These are phyloP conservation scores for Himalopsyche japonica DNA, from an alignment of 2,888 invertebrate genomes.

Conservation along the genomic window DNA sequence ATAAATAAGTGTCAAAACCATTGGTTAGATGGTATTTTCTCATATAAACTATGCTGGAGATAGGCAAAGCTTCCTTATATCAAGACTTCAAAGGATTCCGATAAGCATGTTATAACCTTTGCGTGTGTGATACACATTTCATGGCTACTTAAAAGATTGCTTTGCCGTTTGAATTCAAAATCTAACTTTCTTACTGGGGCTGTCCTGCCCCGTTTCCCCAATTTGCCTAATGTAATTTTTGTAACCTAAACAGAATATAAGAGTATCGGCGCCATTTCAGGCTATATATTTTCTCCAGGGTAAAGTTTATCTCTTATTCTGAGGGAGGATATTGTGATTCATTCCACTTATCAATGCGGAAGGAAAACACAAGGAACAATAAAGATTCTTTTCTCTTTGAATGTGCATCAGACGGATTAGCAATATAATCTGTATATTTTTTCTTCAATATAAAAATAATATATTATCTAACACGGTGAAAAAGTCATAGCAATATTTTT, in stretches of 20 bases:
- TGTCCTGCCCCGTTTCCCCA: not conserved
- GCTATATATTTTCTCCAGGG: not conserved
- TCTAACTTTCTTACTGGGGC: not conserved
- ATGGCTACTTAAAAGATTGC: not conserved
- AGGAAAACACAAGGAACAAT: not conserved
- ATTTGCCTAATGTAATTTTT: slow-evolving; percentile 2
- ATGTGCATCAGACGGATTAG: not conserved
- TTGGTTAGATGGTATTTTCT: too few species aligned
- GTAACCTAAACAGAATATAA: not conserved
- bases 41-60: too few species aligned
- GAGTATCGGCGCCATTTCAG: not conserved
- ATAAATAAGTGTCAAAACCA: too few species aligned
- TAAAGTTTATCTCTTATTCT: not conserved
- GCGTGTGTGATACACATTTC: not conserved
- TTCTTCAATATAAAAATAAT: too few species aligned
- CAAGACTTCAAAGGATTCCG: not conserved
- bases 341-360: slow-evolving; percentile 12
- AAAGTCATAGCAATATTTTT: too few species aligned
- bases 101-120: not conserved
- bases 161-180: not conserved
- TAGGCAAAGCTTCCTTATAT: not conserved
- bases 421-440: too few species aligned
- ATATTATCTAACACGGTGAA: too few species aligned
- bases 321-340: not conserved
- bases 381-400: slow-evolving; percentile 1